Evolutionary conservation across 1,140 invertebrate genomes (phyloP), one percentile per base, ranked within the genome.

Genomic region (Homarus americanus): DNA sequence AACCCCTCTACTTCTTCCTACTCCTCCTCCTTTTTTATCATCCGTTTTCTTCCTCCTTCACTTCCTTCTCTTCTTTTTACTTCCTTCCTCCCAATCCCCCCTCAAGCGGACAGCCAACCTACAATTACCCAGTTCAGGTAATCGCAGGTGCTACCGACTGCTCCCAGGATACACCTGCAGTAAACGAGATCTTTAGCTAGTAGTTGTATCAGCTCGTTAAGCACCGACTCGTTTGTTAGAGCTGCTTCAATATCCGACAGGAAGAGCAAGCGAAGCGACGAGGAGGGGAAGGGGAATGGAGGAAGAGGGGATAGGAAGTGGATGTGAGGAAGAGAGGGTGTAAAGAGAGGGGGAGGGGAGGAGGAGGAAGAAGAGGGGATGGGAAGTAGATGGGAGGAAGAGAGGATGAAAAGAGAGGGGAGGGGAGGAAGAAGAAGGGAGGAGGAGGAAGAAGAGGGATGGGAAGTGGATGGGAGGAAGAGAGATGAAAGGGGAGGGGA

Each of bases 161-260:
- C n/a, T n/a, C 5, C 12, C 44, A 49, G 15, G 44, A 49, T 15
- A 15, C 44, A 49, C 5, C 44, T 49, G 44, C 44, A 49, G 44
- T 49, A 49, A 15, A 5, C 44, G 44, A 15, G 15, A 36, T 1
- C 36, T 28, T 17, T 17, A 78, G 36, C 40, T 36, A 78, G 36
- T 20, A 41, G 75, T 2, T 40, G 32, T 78, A 78, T 78, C 17
- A 78, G 7, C 75, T 78, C 75, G 75, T 78, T 40, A 78, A 41
- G 36, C 20, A 41, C 9, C n/a, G 9, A 1, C 17, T 20, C 36
- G 41, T 78, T 78, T 41, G 75, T 78, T 78, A 78, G n/a, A 78
- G 34, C 38, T 36, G 17, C 72, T 32, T 78, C 75, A 36, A 78
- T 78, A 40, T 78, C 36, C 36, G 36, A 20, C 36, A 78, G 38